Evolutionary conservation across 2,113 vertebrate genomes (phyloP).

Genomic region (Rhombomys opimus): DNA sequence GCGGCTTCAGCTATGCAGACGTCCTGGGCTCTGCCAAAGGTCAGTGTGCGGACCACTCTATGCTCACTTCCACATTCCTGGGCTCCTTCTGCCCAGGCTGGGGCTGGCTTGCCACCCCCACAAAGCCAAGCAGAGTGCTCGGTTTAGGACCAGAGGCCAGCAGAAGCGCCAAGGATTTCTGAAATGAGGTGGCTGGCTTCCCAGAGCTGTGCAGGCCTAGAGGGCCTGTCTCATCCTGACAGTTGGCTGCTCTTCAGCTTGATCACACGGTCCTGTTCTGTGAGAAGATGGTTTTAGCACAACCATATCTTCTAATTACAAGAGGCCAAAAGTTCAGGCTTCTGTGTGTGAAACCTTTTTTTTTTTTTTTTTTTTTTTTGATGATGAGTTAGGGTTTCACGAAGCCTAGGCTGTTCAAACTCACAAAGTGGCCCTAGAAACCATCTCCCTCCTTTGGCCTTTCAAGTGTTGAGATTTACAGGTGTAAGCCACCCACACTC

Average conservation of each 20-base stretch:
- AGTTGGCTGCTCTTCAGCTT: not conserved
- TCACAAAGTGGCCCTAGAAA: not conserved
- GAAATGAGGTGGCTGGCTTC: not conserved
- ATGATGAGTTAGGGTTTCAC: not conserved
- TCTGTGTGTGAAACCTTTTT: not conserved
- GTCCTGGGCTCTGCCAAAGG: conserved; percentile 96
- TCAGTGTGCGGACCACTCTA: not conserved
- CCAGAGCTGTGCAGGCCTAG: not conserved
- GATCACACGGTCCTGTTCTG: not conserved
- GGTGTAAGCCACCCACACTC: not conserved
- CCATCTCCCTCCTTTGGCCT: not conserved
- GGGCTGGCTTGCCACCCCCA: not conserved
- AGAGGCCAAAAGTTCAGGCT: not conserved
- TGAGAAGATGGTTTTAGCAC: not conserved
- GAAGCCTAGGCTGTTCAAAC: not conserved
- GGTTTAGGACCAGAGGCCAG: not conserved
- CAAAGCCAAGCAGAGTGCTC: rapidly evolving
- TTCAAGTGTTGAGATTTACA: not conserved
- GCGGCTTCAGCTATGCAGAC: conserved; percentile 95
- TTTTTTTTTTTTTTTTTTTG: not conserved
- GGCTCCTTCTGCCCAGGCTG: not conserved
- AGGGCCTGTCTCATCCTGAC: not conserved
- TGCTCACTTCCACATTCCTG: not conserved
- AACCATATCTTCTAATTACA: not conserved
- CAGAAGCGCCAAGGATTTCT: not conserved